Evolutionary conservation across 37 sponge, comb jelly and placozoan species (phyloP).

Genomic region (Eunapius fragilis): DNA sequence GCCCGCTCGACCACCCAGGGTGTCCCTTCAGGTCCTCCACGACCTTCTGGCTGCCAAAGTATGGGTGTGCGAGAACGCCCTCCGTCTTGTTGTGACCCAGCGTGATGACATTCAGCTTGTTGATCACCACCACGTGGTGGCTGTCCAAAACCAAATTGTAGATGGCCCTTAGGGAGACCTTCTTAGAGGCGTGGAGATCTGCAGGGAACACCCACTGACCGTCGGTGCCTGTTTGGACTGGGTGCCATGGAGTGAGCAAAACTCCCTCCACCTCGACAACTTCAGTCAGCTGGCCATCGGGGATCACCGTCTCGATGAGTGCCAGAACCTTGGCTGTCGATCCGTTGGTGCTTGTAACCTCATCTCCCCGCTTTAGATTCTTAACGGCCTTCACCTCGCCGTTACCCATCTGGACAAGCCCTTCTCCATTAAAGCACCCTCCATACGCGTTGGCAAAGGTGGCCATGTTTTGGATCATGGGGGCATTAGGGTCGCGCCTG

Average conservation of each 20-base stretch:
- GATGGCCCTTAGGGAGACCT: not conserved
- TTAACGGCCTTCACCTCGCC: not conserved
- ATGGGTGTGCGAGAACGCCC: slow-evolving; percentile 17
- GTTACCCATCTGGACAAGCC: not conserved
- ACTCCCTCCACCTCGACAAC: slow-evolving; percentile 4
- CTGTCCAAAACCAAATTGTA: slow-evolving; percentile 16
- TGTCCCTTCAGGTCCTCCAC: slow-evolving; percentile 1
- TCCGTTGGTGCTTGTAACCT: not conserved
- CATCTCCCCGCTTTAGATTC: not conserved
- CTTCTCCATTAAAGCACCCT: slow-evolving; percentile 18
- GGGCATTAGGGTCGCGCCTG: not conserved
- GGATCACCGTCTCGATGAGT: not conserved
- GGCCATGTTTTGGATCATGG: slow-evolving; percentile 16
- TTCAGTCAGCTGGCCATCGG: slow-evolving; percentile 2
- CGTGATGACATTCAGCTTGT: not conserved
- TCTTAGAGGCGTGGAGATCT: not conserved
- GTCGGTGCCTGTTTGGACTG: not conserved
- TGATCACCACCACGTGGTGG: slow-evolving; percentile 2
- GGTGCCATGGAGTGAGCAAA: slow-evolving; percentile 23
- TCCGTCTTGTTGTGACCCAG: slow-evolving; percentile 26
- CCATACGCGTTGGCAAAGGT: not conserved
- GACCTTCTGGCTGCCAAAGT: slow-evolving; percentile 18
- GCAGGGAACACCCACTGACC: slow-evolving; percentile 14
- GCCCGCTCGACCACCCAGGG: slow-evolving; percentile 15
- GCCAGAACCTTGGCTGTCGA: not conserved